Conservation (phyloP, 23 tunicate genomes). For the Styela clava region DNA sequence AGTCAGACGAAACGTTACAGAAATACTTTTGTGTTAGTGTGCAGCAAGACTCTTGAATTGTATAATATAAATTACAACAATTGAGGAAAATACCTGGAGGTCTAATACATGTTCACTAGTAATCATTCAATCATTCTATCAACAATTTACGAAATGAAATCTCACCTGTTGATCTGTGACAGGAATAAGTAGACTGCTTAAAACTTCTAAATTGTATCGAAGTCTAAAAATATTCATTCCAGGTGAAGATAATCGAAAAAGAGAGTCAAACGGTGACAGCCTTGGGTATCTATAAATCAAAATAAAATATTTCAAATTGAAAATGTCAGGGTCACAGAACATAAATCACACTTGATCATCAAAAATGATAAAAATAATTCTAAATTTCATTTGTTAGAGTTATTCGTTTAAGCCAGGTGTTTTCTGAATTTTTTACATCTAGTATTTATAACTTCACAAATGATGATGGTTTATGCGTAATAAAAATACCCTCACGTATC, state of each 20-base stretch:
- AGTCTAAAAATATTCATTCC: conserved; percentile 82
- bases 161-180: conserved; percentile 52
- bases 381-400: not conserved
- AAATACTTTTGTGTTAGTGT: no score
- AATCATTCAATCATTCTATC: no score
- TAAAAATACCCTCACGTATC: no score
- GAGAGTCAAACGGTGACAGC: conserved; percentile 6
- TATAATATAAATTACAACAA: no score
- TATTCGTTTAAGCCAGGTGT: not conserved
- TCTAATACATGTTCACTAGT: no score
- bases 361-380: not conserved
- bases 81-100: no score
- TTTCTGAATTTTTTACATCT: not conserved
- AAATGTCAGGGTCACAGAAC: not conserved
- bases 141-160: no score
- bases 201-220: conserved; percentile 78
- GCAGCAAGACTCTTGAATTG: no score
- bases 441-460: no score
- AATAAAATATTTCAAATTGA: not conserved
- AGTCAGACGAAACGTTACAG: no score
- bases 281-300: conserved; percentile 10
- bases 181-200: conserved; percentile 65
- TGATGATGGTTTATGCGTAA: no score
- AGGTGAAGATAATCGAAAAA: conserved; percentile 53
- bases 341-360: not conserved